Evolutionary conservation across 2,113 vertebrate species (phyloP).

Genomic region (Laticauda colubrina): DNA sequence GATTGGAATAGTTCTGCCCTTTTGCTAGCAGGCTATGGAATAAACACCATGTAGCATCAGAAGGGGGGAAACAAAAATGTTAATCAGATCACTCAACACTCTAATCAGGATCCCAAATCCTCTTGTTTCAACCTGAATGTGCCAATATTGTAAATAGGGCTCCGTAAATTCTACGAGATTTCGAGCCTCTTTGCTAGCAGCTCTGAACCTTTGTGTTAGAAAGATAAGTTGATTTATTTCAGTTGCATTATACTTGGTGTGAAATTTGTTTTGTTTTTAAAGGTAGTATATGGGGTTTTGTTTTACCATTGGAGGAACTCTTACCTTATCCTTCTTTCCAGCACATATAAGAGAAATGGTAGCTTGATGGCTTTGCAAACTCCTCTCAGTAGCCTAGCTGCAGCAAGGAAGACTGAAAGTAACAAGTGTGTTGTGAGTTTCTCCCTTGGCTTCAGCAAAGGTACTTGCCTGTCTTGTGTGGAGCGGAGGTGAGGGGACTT

Average conservation of each 20-base stretch:
- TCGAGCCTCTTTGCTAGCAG: neutral
- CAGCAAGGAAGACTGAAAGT: neutral
- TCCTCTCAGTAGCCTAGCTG: neutral
- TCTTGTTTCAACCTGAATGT: neutral
- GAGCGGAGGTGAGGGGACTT: neutral
- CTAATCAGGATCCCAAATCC: neutral
- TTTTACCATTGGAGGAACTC: neutral
- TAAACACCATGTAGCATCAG: neutral
- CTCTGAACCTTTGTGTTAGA: neutral
- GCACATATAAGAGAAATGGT: neutral
- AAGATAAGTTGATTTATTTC: neutral
- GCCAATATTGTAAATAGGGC: neutral
- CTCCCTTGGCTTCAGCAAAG: neutral
- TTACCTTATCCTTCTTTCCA: neutral
- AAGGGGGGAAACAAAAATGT: neutral
- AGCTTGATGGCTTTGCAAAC: neutral
- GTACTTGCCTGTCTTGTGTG: neutral
- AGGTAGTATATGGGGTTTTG: neutral
- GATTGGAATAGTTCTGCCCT: neutral
- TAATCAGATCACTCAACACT: neutral
- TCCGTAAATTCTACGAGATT: neutral
- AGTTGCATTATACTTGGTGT: neutral
- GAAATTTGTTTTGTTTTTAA: neutral
- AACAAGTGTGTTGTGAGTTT: neutral
- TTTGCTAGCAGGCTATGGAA: neutral